Base-by-base conservation (phyloP, 2,113 vertebrate genomes). In the Microtus oregoni region DNA sequence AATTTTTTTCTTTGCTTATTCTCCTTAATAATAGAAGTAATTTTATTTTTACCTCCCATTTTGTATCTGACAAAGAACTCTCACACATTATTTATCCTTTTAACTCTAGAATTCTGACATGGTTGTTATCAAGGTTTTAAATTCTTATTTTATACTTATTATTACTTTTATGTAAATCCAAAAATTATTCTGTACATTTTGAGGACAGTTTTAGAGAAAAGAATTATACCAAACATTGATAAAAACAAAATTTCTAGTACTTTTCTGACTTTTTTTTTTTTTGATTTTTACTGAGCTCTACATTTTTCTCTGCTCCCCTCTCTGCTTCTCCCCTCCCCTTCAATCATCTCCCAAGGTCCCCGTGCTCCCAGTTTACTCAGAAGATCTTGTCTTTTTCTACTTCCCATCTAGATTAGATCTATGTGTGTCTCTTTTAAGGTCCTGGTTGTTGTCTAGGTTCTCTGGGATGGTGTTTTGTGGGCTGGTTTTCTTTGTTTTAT, bases 91-190 rank as follows among this genome's bases (percentile, higher is more conserved):
- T 77, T 92, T 91, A 83, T 72, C 32, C 67, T 96, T 90, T 96
- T 83, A 94, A 85, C 63, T 94, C 30, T 91, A 72, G 91, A 38
- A 90, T 88, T 96, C 38, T 96, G 32, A 85, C 10, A 72, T 86
- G 61, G 13, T 77, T 81, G 1, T 15, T 38, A 13, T 93, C 17
- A 26, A 47, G 15, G 44, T 94, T 85, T 85, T 83, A 77, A 90
- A 70, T 86, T 93, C 24, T 79, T 73, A 30, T 83, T 96, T 90
- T 90, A 63, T 47, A 93, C 83, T 78, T 75, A 61, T 10, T 79
- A 6, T 86, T 92, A 38, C 13, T 79, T 75, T 72, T 63, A 28
- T 79, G 8, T 86, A 17, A 82, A 35, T 83, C 38, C 90, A 67
- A 92, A 94, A 72, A 75, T 94, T 90, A 35, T 88, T 0, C n/a